A percentile compares a stretch with the other conserved stretches of the same genome.
These are phyloP conservation scores for Himalopsyche kuldschensis DNA, from an alignment of 2,888 invertebrate species.

Conservation along the genomic window DNA sequence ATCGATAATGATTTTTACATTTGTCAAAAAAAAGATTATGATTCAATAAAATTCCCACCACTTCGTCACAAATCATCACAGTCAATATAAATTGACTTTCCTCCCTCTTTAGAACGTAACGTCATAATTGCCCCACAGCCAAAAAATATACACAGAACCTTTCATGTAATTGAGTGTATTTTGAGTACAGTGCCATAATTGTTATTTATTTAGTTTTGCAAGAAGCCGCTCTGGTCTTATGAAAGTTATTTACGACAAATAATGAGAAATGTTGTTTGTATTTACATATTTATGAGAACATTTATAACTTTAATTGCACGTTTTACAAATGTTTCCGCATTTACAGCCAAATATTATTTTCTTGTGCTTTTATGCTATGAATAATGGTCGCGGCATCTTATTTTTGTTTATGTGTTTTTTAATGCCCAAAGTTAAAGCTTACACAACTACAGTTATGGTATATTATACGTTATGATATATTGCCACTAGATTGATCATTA, in stretches of 20 bases:
- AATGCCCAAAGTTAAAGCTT: neutral
- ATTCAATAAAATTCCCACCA: too few species aligned
- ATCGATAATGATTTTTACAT: too few species aligned
- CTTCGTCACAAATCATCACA: too few species aligned
- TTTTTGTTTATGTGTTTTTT: neutral
- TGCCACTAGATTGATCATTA: too few species aligned
- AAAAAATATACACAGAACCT: conserved; percentile 5
- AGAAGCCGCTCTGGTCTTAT: neutral
- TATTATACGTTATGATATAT: too few species aligned
- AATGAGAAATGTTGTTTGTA: conserved; percentile 3
- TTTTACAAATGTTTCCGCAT: neutral
- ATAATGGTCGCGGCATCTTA: neutral
- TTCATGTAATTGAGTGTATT: conserved; percentile 16
- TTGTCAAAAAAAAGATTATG: too few species aligned
- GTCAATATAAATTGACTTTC: too few species aligned
- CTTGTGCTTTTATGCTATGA: neutral
- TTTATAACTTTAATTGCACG: neutral
- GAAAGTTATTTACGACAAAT: conserved; percentile 2
- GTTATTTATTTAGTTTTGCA: conserved; percentile 16
- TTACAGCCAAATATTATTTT: neutral
- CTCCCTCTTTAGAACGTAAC: too few species aligned
- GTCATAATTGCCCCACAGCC: neutral
- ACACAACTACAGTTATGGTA: too few species aligned
- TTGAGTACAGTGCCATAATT: conserved; percentile 12
- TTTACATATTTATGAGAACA: conserved; percentile 4